Base-by-base conservation (phyloP, 2,797 vertebrate genomes). In the Anableps anableps region DNA sequence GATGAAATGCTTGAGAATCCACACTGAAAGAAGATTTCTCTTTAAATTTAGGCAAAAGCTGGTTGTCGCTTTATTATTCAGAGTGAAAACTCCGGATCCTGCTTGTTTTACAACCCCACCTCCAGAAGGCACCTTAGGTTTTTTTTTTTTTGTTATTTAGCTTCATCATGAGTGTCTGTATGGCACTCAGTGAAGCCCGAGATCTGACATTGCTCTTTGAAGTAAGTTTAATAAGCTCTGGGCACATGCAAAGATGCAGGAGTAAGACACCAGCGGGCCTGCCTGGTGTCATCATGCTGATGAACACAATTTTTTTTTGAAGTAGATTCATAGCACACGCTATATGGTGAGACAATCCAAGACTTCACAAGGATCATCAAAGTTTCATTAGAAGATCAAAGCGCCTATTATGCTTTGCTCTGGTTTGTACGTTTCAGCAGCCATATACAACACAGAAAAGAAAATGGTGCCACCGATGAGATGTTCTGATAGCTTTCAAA, bases 171-270 rank as follows among this genome's bases (percentile, higher is more conserved):
- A 43, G 21, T 21, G 64, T 82, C 71, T 76, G 36, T 23, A 86
- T 81, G n/a, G 74, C 80, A 72, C 75, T 80, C 75, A 85, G 72
- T 87, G 86, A 89, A 84, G 77, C 78, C 78, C 1, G 21, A 90
- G 64, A 87, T 81, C 77, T 90, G 93, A 79, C 70, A 84, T 93
- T 88, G 92, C 85, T 82, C 77, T 88, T 74, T 26, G 41, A 91
- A 93, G 91, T 83, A 89, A 88, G 48, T 94, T 93, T 95, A 95
- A 92, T 92, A 88, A 87, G 79, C 84, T 78, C 75, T 83, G 77
- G 82, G 74, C 76, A 89, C 83, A 77, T 77, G 83, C 71, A 88
- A 92, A 92, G 78, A 93, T 75, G 82, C 93, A 87, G 82, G 89
- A 85, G 84, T 88, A 77, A 87, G 86, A 93, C 92, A 92, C 91